Base-by-base conservation (phyloP, 2,888 invertebrate genomes). In the Xestia c-nigrum region DNA sequence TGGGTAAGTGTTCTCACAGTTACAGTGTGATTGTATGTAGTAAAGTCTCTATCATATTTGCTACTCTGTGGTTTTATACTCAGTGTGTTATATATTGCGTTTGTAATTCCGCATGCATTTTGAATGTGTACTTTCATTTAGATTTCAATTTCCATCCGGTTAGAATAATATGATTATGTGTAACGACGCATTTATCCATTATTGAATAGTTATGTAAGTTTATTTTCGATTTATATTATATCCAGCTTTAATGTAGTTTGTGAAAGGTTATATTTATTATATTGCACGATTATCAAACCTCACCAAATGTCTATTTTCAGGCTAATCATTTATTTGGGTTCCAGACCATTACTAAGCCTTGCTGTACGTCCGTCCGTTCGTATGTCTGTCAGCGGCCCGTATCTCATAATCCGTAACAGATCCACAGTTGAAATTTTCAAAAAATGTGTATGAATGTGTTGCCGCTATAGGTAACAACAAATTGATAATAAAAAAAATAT, bases 161-260 rank as follows among this genome's bases (percentile, higher is more conserved):
- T 57, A 64, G 19, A 80, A 80, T 80, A 55, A 64, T 78, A 40
- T 55, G 19, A 80, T 80, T n/a, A 55, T 21, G n/a, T 14, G 16
- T 64, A 55, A 38, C 21, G 43, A 19, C 10, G 24, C n/a, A 31
- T 21, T 31, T 31, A 19, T 19, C 6, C 59, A 52, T 46, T 59
- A 61, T 52, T 52, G 46, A 52, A 52, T 79, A n/a, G 24, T 38
- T 21, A 43, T 10, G 43, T 43, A 14, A 24, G 57, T 46, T 52
- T 38, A 38, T 40, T 16, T 38, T 76, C 10, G 14, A 52, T 72
- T 46, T 73, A 46, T 31, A 38, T 46, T 43, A 0, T 7, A 63
- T 38, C 0, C 9, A 14, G 6, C n/a, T 63, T 43, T 63, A 63
- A n/a, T n/a, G 14, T 40, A 7, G 16, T 59, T 31, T 16, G 6